Evolutionary conservation across 2,113 vertebrate species (phyloP).

Genomic region (Vombatus ursinus): DNA sequence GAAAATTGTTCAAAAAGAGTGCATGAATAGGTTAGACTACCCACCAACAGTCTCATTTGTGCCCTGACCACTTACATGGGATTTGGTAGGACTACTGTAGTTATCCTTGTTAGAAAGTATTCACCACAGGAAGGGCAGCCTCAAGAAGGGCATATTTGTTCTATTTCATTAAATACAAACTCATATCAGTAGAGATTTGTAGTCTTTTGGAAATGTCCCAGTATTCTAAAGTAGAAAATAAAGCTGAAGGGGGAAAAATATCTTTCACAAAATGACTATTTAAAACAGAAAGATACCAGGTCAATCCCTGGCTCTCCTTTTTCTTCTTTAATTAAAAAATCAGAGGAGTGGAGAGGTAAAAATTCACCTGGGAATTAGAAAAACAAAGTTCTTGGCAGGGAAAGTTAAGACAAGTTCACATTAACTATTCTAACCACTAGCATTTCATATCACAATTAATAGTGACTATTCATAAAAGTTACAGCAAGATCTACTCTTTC

Average conservation of each 20-base stretch:
- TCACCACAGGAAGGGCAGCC: constrained; percentile 73
- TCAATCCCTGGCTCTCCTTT: background rate
- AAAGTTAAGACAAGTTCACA: background rate
- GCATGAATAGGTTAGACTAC: constrained; percentile 85
- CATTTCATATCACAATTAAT: background rate
- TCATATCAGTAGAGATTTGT: constrained; percentile 56
- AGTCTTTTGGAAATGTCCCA: background rate
- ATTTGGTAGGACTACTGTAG: constrained; percentile 77
- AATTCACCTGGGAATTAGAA: constrained; percentile 43
- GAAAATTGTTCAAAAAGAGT: constrained; percentile 84
- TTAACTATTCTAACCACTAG: constrained; percentile 2
- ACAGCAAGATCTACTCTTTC: background rate
- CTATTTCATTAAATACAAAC: constrained; percentile 61
- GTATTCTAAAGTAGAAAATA: background rate
- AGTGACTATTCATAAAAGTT: constrained; percentile 18
- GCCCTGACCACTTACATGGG: constrained; percentile 84
- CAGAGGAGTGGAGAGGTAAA: constrained; percentile 24
- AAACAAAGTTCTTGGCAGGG: constrained; percentile 5
- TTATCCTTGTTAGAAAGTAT: constrained; percentile 54
- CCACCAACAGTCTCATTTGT: constrained; percentile 83
- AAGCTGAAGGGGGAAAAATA: background rate
- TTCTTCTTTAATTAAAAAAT: constrained; percentile 42
- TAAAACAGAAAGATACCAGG: constrained; percentile 17
- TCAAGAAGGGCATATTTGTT: background rate
- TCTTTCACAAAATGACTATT: constrained; percentile 31